These are phyloP conservation scores for Heliconius hermathena DNA, from an alignment of 1,140 invertebrate genomes.

Conservation along the genomic window DNA sequence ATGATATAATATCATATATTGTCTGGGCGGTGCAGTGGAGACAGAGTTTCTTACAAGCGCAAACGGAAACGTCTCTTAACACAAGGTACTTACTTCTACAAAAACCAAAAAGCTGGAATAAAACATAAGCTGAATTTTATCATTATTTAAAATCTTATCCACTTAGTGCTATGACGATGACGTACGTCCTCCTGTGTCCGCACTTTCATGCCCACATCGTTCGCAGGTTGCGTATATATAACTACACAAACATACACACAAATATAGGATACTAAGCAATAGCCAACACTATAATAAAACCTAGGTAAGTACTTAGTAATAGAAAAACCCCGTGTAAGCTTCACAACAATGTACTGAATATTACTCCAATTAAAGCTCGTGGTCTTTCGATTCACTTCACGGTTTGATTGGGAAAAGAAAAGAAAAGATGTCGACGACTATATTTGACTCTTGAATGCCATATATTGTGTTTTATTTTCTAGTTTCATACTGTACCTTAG, in stretches of 20 bases:
- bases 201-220: constrained; percentile 1
- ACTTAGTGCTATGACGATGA: not conserved
- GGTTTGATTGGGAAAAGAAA: constrained; percentile 11
- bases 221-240: not conserved
- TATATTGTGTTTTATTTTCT: not conserved
- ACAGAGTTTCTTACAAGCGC: too few relatives aligned
- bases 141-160: not conserved
- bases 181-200: constrained; percentile 28
- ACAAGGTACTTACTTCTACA: too few relatives aligned
- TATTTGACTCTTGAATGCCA: not conserved
- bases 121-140: too few relatives aligned
- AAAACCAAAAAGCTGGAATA: too few relatives aligned
- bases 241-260: not conserved
- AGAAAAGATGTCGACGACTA: constrained; percentile 6
- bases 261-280: not conserved
- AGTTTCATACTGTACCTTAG: too few relatives aligned
- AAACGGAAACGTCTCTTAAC: too few relatives aligned
- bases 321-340: not conserved
- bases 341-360: constrained; percentile 1
- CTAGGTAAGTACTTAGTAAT: not conserved
- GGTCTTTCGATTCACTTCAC: constrained; percentile 1
- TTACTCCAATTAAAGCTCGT: not conserved
- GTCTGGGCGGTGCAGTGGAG: too few relatives aligned
- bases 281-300: not conserved
- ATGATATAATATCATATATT: too few relatives aligned